These are phyloP conservation scores for Reinhardtius hippoglossoides DNA, from an alignment of 2,113 vertebrate species.

Conservation along the genomic window DNA sequence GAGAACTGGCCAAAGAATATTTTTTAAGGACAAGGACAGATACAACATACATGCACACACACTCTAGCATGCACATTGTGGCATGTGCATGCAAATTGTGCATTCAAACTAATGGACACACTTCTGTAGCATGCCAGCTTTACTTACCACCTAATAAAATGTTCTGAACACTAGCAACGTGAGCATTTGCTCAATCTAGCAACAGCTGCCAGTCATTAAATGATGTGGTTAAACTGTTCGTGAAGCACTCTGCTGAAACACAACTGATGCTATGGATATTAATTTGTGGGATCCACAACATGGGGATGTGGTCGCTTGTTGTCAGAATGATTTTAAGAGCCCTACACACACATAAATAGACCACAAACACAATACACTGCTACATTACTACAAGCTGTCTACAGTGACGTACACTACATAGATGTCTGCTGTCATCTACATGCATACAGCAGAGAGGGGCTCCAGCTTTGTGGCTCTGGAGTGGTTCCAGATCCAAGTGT, in stretches of 20 bases:
- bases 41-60: neutral
- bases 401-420: slow-evolving; percentile 1
- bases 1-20: slow-evolving; percentile 83
- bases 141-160: neutral
- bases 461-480: neutral
- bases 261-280: neutral
- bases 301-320: slow-evolving; percentile 43
- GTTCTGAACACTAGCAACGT: slow-evolving; percentile 59
- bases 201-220: too few species aligned
- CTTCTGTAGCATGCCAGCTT: slow-evolving; percentile 15
- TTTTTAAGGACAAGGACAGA: neutral
- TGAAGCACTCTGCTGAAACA: neutral
- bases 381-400: slow-evolving; percentile 25
- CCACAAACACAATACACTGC: neutral
- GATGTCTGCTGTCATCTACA: slow-evolving; percentile 34
- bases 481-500: neutral
- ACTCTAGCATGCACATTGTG: neutral
- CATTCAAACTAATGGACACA: neutral
- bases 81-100: too few species aligned
- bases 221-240: neutral
- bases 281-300: neutral
- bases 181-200: neutral
- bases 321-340: slow-evolving; percentile 29
- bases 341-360: neutral
- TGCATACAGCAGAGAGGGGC: slow-evolving; percentile 43